Base-by-base conservation (phyloP, 1,140 invertebrate species). In the Carcinoscorpius rotundicauda region DNA sequence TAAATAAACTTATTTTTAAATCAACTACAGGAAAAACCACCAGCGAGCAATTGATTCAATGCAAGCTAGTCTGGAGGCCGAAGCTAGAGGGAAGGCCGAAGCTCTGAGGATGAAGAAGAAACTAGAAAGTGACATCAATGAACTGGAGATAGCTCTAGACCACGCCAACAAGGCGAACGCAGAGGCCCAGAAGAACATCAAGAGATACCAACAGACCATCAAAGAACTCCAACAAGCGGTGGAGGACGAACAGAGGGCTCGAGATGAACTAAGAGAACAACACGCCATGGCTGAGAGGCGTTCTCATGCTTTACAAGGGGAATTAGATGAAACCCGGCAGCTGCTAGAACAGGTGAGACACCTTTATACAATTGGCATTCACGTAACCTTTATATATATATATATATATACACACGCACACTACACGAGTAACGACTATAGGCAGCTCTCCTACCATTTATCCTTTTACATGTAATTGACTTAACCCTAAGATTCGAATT, bases 81-180 rank as follows among this genome's bases (percentile, higher is more conserved):
- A 99, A 81, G 89, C 94, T 75, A 97, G 97, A 85, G 95, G 94
- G 74, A 98, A 98, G 81, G 93, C 93, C 83, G 97, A 99, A 84
- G 94, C 96, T 70, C 85, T 98, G 72, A 89, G 95, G 81, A 93
- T 98, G 89, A 98, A 98, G 89, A 99, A 99, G 89, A 99, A 99
- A 82, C 83, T 99, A 73, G 97, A 99, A 81, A 89, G 91, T 72
- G 96, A 99, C 83, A 98, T 98, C 83, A 98, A 98, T 79, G 96
- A 99, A 78, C 83, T 98, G 62, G 96, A 99, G 81, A 97, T 98
- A 73, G 94, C 95, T 75, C 82, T 99, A 73, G 97, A 99, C 80
- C 93, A 96, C 76, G 91, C 93, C 72, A 97, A 96, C 85, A 96
- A 96, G 83, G 92, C 91, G 71, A 97, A 97, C 77, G 93, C 93